Percentiles rank a stretch among this genome's conserved stretches.
Conservation (phyloP, 2,113 vertebrate genomes). For the Promerops cafer region DNA sequence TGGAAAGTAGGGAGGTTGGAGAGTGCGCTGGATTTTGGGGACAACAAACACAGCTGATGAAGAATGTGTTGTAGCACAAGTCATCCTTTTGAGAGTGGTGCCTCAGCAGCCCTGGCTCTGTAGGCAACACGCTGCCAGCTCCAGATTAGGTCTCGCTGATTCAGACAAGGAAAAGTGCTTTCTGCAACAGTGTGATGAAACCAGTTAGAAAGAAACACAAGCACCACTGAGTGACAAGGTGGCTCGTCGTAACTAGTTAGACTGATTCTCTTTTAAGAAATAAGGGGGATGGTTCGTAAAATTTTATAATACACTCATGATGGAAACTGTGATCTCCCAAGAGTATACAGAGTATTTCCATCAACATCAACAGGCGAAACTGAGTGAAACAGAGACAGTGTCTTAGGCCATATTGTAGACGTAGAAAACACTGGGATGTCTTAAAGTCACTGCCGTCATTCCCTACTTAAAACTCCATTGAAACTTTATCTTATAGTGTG, state of each 20-base stretch:
- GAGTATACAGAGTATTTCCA: not conserved
- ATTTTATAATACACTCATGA: not conserved
- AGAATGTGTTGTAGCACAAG: not conserved
- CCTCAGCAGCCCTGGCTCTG: not conserved
- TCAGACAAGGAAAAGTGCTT: not conserved
- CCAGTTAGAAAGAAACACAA: not conserved
- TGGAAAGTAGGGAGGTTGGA: not conserved
- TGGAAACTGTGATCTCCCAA: not conserved
- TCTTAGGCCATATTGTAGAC: not conserved
- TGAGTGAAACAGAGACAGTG: not conserved
- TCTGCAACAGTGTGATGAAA: not conserved
- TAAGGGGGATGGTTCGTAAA: not conserved
- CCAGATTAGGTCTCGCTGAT: rapidly evolving
- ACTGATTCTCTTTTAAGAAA: not conserved
- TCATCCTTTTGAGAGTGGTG: not conserved
- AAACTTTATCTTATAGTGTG: not conserved
- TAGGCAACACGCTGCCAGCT: rapidly evolving
- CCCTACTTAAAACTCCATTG: not conserved
- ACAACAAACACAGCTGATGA: not conserved
- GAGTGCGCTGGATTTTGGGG: not conserved
- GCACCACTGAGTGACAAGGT: not conserved
- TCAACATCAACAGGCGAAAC: not conserved
- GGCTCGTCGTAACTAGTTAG: not conserved
- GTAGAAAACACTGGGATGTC: not conserved
- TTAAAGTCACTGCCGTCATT: not conserved